phyloP scores from a whole-genome alignment of 2,113 vertebrate genomes.

The Leptobrachium ailaonicum region DNA sequence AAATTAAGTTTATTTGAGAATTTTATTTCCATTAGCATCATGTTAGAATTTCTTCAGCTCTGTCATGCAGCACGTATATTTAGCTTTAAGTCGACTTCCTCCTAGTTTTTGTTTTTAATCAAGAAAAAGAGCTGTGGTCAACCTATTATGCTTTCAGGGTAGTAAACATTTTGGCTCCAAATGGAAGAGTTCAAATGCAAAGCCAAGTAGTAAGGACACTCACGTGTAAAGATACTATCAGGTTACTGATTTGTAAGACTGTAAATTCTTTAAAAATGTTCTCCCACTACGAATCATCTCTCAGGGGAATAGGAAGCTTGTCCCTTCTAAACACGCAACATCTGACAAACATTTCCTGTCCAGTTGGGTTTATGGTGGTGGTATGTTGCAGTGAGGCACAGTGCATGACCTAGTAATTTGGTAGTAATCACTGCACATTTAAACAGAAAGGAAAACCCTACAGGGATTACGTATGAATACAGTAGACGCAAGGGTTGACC shows the following conservation, averaged over 20 bases:
- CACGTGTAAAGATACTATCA: slow-evolving; percentile 5
- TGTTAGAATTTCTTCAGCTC: too few species aligned
- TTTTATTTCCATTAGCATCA: too few species aligned
- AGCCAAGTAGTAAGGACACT: slow-evolving; percentile 3
- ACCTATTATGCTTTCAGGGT: background rate
- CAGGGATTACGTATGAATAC: slow-evolving; percentile 10
- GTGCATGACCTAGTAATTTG: slow-evolving; percentile 20
- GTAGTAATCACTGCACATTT: slow-evolving; percentile 10
- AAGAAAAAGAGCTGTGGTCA: background rate
- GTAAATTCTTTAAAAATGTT: slow-evolving; percentile 17
- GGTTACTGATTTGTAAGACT: slow-evolving; percentile 23
- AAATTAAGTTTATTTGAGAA: too few species aligned
- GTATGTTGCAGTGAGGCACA: background rate
- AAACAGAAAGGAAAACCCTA: background rate
- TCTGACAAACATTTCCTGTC: slow-evolving; percentile 24
- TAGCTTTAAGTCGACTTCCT: too few species aligned
- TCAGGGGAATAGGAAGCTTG: slow-evolving; percentile 10
- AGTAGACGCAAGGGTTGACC: background rate
- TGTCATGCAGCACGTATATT: too few species aligned
- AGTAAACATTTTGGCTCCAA: background rate
- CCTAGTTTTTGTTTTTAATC: background rate
- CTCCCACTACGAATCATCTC: slow-evolving; percentile 9
- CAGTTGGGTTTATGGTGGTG: slow-evolving; percentile 10
- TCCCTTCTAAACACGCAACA: slow-evolving; percentile 9
- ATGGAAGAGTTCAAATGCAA: background rate